Percentiles rank a stretch among this genome's conserved stretches.
Evolutionary conservation across 2,888 invertebrate species (phyloP).

Genomic region (Aphodius sticticus): DNA sequence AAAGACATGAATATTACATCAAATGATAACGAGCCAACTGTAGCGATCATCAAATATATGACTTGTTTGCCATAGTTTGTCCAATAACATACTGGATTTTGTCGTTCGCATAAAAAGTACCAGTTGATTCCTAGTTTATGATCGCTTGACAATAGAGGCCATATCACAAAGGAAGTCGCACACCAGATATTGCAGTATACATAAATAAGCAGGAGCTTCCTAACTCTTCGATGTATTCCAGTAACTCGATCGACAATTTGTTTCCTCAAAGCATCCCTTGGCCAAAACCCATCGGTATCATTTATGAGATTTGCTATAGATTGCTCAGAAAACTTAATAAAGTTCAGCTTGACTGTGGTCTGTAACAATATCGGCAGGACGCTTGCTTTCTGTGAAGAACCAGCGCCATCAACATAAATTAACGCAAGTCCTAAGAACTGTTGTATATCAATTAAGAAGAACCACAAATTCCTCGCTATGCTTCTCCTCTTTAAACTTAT

Average conservation of each 20-base stretch:
- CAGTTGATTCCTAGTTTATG: background rate
- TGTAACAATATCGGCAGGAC: background rate
- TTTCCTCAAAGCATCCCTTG: background rate
- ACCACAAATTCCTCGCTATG: background rate
- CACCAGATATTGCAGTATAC: background rate
- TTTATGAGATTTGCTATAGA: background rate
- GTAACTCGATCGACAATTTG: background rate
- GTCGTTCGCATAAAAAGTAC: background rate
- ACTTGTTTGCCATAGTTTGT: background rate
- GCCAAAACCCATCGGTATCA: background rate
- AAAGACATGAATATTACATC: background rate
- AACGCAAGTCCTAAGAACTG: background rate
- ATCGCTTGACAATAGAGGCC: background rate
- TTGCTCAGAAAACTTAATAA: background rate
- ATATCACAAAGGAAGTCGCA: background rate
- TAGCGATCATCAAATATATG: background rate
- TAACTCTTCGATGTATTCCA: background rate
- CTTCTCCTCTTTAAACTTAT: background rate
- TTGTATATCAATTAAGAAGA: background rate
- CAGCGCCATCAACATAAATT: background rate
- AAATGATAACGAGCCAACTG: background rate
- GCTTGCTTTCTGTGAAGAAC: background rate
- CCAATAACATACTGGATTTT: background rate
- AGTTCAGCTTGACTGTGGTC: background rate
- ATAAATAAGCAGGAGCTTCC: background rate